Evolutionary conservation across 1,140 invertebrate genomes (phyloP), one percentile per base, ranked within the genome.

Genomic region (Drusus annulatus): DNA sequence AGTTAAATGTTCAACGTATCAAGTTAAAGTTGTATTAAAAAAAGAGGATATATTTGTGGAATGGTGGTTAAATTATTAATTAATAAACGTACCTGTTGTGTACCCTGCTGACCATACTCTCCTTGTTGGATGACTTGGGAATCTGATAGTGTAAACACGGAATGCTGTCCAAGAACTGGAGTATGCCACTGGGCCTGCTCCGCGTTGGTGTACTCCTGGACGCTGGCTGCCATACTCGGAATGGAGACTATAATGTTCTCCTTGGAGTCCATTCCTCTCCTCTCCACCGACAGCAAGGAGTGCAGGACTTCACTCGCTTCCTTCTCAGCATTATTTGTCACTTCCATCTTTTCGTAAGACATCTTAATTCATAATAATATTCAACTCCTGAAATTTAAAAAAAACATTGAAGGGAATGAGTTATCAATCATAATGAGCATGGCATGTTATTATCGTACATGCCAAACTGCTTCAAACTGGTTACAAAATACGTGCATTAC

Each of bases 281-380:
- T 85, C 84, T 93, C 92, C 68, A 93, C 92, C 10, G 92, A 92
- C 74, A 93, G 86, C 75, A 93, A 86, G 7, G 92, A 92, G 83
- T 92, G 92, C 58, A 93, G 86, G 25, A 93, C 92, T 87, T 93
- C 92, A 85, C 92, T 93, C 3, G 92, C 92, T 86, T 93, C 92
- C 84, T 92, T 93, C 86, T 93, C 92, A 28, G 91, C 91, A 23
- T 88, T 86, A 84, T 90, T 90, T 68, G 88, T 88, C 76, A 89
- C 88, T 84, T 89, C 89, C 88, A 90, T 88, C 85, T 90, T 90
- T 81, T 89, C 88, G 84, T 85, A 90, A 78, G 89, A 90, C 89
- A 90, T 89, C 76, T 81, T 81, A 84, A 15, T 36, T 75, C 52
- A 56, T 75, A n/a, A 31, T 31, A 17, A 2, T 58, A 28, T 17